These are phyloP conservation scores for Tenthredo notha DNA, from an alignment of 2,888 invertebrate species.

Conservation along the genomic window DNA sequence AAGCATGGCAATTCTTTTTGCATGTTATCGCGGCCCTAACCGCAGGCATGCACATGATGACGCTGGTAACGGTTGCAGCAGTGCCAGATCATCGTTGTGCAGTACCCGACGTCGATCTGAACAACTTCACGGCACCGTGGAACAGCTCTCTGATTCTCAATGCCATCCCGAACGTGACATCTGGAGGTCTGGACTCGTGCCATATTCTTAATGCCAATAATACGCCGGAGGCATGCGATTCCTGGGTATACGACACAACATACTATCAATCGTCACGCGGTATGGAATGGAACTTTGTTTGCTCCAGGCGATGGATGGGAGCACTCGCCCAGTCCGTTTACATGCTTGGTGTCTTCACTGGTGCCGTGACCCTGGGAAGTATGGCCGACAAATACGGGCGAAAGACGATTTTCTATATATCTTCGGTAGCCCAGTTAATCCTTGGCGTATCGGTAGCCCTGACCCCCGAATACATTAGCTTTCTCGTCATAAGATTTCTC, in stretches of 20 bases:
- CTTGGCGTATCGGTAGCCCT: conserved; percentile 86
- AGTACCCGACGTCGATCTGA: conserved; percentile 57
- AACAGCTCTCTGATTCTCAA: conserved; percentile 12
- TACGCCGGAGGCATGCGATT: conserved; percentile 77
- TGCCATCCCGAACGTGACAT: conserved; percentile 27
- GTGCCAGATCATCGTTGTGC: conserved; percentile 85
- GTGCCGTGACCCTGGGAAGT: conserved; percentile 88
- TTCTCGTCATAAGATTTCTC: conserved; percentile 84
- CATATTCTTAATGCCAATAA: conserved; percentile 77
- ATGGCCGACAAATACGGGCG: conserved; percentile 90
- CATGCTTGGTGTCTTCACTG: conserved; percentile 92
- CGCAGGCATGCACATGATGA: conserved; percentile 91
- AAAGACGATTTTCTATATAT: conserved; percentile 89
- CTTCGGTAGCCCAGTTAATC: conserved; percentile 86
- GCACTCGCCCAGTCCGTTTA: conserved; percentile 88
- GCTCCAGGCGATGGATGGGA: conserved; percentile 89
- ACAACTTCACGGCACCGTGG: conserved; percentile 37
- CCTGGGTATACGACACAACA: conserved; percentile 87
- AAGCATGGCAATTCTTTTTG: conserved; percentile 88
- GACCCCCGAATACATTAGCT: conserved; percentile 88
- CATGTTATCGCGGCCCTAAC: conserved; percentile 89
- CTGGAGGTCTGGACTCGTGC: conserved; percentile 83
- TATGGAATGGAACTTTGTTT: conserved; percentile 92
- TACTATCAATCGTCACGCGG: conserved; percentile 87
- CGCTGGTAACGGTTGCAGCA: conserved; percentile 89